These are phyloP conservation scores for Rhyacophila brunnea DNA, from an alignment of 1,140 invertebrate species.

Conservation along the genomic window DNA sequence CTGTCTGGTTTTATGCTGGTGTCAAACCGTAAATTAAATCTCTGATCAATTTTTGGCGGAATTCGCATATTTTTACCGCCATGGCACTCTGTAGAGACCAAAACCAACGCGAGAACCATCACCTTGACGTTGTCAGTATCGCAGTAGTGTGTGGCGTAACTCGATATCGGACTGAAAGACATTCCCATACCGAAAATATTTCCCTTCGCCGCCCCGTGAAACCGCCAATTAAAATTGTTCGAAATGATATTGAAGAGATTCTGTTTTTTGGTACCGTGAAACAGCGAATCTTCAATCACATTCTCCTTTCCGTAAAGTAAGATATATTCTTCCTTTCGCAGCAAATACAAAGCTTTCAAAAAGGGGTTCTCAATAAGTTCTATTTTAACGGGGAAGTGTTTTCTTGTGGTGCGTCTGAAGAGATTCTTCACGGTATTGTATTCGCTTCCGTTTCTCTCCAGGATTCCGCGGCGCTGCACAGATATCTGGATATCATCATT, in stretches of 20 bases:
- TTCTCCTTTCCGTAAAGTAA: conserved; percentile 9
- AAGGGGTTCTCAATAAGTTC: conserved; percentile 29
- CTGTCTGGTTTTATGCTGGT: conserved; percentile 33
- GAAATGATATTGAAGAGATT: conserved; percentile 34
- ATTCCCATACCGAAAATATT: conserved; percentile 39
- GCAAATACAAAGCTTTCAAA: conserved; percentile 23
- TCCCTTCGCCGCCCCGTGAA: conserved; percentile 30
- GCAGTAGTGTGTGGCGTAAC: conserved; percentile 39
- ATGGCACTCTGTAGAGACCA: neutral
- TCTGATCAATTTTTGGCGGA: conserved; percentile 15
- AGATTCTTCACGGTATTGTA: too few relatives aligned
- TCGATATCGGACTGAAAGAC: conserved; percentile 37
- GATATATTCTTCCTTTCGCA: conserved; percentile 33
- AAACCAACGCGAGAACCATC: conserved; percentile 34
- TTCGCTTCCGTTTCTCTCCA: too few relatives aligned
- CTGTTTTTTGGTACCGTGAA: conserved; percentile 38
- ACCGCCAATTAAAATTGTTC: conserved; percentile 41
- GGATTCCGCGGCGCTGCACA: too few relatives aligned
- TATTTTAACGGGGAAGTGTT: conserved; percentile 2
- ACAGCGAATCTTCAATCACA: conserved; percentile 30
- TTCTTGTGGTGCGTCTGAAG: too few relatives aligned
- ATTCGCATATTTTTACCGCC: conserved; percentile 18
- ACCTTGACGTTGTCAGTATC: conserved; percentile 24
- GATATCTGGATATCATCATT: too few relatives aligned
- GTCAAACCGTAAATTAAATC: conserved; percentile 31